Conservation (phyloP, 2,113 vertebrate species). For the Candoia aspera region DNA sequence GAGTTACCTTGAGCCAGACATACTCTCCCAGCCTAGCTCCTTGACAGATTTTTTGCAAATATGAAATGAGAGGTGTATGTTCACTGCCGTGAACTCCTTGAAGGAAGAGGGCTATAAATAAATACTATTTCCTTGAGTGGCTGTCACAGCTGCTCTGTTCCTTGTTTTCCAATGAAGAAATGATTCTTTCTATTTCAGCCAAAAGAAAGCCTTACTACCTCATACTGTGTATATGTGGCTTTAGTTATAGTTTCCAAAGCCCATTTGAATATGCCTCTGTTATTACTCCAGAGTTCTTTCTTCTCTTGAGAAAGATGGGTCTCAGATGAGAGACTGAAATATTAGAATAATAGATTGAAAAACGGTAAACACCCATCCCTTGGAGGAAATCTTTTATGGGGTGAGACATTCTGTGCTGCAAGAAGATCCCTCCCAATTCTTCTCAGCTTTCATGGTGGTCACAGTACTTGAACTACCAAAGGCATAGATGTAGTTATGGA, state of each 20-base stretch:
- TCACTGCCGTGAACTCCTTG: not conserved
- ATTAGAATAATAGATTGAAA: slow-evolving; percentile 2
- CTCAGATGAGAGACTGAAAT: not conserved
- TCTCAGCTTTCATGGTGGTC: slow-evolving; percentile 46
- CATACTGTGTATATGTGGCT: not conserved
- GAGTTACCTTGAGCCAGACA: not conserved
- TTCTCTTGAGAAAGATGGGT: not conserved
- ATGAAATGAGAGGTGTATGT: not conserved
- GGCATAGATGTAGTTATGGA: not conserved
- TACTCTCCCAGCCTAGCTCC: not conserved
- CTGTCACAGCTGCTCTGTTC: not conserved
- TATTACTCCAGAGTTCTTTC: not conserved
- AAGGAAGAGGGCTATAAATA: not conserved
- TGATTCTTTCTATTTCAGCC: not conserved
- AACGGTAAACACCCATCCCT: not conserved
- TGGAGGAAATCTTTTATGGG: not conserved
- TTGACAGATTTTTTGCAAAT: not conserved
- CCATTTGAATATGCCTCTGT: not conserved
- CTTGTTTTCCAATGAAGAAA: not conserved
- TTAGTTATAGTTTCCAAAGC: not conserved
- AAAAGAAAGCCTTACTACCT: not conserved
- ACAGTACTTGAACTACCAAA: slow-evolving; percentile 37
- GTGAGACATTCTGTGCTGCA: not conserved
- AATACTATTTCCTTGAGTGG: not conserved
- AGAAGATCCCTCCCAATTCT: slow-evolving; percentile 20